Base-by-base conservation (phyloP, 2,888 invertebrate genomes). In the Nematopogon swammerdamellus region DNA sequence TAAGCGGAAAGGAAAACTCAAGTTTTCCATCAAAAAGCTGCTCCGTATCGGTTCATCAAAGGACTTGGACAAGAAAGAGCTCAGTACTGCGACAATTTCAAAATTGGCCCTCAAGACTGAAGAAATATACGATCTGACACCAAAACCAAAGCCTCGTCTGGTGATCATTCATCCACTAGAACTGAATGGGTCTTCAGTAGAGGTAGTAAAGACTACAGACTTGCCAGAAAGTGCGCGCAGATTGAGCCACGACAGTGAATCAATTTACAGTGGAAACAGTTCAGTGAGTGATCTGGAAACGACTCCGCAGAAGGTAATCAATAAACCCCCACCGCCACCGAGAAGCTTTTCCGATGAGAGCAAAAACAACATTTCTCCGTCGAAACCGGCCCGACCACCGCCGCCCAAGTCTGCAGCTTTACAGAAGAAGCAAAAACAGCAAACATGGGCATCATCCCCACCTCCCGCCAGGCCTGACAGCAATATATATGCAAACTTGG, bases 131-230 rank as follows among this genome's bases (percentile, higher is more conserved):
- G 82, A 83, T 44, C 68, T 80, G 47, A 80, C 82, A 18, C 84
- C 84, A 6, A 82, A 84, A 59, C 83, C 85, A 5, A 90, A 89
- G 61, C 89, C 89, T 2, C 83, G 91, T 16, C 77, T 92, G 19
- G 91, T 93, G 52, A 94, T 94, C 57, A 92, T 94, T 54, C 94
- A 94, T 80, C 94, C 94, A 14, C 79, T 91, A 58, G 93, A 94
- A 61, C 82, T 93, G 52, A 92, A 92, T 65, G 89, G 91, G 25
- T 85, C 88, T 10, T 88, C 83, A 53, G 91, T 92, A 2, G 91
- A 92, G 63, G 91, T 92, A 36, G 84, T 92, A 53, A 85, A 83
- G 63, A 71, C 76, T 2, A 79, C 77, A 59, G 80, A 80, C 63
- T 70, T 72, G 49, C 58, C 70, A 8, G 75, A 72, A 4, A 62